Evolutionary conservation across 2,888 invertebrate species (phyloP), one percentile per base, ranked within the genome.

Genomic region (Polymixis flavicincta): DNA sequence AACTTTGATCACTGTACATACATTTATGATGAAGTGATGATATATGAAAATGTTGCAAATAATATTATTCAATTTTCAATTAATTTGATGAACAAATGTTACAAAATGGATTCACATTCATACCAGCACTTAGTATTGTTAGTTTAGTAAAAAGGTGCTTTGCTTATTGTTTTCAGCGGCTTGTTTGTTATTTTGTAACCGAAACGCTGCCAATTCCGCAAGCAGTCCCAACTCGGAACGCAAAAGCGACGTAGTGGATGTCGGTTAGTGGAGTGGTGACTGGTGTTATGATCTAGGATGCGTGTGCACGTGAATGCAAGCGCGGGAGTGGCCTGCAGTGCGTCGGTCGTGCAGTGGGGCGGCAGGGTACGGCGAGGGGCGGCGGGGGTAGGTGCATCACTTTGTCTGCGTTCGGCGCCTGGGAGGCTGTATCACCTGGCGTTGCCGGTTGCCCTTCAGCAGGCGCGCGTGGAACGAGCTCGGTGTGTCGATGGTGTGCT

Each of bases 401-500:
- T 84, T 60, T 74, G 81, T 52, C 75, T 65, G 78, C 78, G 52
- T 59, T 80, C 85, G 72, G 71, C 85, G 72, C 68, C 76, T 77
- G 78, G 80, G 82, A 86, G 83, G 87, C 84, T 80, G 89, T 89
- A 90, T 95, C 95, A 96, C 96, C 96, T 96, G 96, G 86, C 95
- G 94, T 88, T 97, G 97, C 89, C 97, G 97, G 91, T 97, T 97
- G 95, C 97, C 97, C 89, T 97, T 97, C 92, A 98, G 97, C 84
- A 98, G 97, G 86, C 97, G 97, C 89, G 98, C 98, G 90, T 98
- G 98, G 96, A 98, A 98, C 80, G 98, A 98, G 93, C 98, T 97
- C 91, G 98, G 98, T 86, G 98, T 98, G 95, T 98, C 98, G 96
- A 99, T 98, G 94, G 98, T 98, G 94, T 98, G 98, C 94, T 98